These are phyloP conservation scores for Archocentrus centrarchus DNA, from an alignment of 2,113 vertebrate species.

Conservation along the genomic window DNA sequence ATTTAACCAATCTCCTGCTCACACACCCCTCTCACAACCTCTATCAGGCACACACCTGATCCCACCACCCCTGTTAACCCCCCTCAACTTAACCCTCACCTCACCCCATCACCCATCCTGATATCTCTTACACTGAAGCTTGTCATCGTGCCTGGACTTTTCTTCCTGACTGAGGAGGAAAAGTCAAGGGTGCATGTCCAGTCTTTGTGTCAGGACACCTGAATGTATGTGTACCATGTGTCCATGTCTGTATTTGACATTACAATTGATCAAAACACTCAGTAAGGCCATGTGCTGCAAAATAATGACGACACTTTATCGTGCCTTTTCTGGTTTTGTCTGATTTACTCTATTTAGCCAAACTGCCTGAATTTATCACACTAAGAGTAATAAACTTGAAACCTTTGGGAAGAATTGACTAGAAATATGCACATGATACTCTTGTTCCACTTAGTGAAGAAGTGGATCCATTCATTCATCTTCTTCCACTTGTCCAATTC, in stretches of 20 bases:
- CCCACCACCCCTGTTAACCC: conserved; percentile 40
- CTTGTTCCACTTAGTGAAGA: neutral
- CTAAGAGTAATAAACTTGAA: neutral
- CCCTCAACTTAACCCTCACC: conserved; percentile 57
- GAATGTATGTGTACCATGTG: neutral
- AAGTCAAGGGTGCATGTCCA: neutral
- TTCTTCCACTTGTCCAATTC: neutral
- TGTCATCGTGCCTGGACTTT: conserved; percentile 42
- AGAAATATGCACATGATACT: neutral
- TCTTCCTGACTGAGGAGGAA: conserved; percentile 10
- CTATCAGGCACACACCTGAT: conserved; percentile 48
- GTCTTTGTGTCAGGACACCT: conserved; percentile 16
- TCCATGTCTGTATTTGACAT: conserved; percentile 12
- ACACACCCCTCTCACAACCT: conserved; percentile 29
- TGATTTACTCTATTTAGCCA: neutral
- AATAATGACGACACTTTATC: conserved; percentile 7
- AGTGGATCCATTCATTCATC: neutral
- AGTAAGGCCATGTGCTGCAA: neutral
- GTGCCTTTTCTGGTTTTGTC: neutral
- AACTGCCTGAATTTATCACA: neutral
- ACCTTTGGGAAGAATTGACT: neutral
- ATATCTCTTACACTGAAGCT: conserved; percentile 60
- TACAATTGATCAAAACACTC: neutral
- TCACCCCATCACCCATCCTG: conserved; percentile 53
- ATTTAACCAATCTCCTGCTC: conserved; percentile 39